Conservation (phyloP, 2,888 invertebrate species). For the Meiosimyza platycephala region DNA sequence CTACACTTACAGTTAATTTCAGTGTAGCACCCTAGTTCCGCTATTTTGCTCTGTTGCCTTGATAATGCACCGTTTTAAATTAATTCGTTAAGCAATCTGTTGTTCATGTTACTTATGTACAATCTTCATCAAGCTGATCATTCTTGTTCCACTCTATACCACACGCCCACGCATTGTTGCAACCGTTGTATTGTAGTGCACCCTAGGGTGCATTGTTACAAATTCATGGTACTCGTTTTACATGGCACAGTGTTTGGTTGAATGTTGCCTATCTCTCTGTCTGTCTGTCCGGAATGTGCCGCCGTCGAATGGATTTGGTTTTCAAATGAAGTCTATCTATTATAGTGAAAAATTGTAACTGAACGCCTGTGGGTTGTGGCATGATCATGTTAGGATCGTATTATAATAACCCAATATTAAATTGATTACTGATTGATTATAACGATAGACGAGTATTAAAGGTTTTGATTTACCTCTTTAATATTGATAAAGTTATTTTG, state of each 20-base stretch:
- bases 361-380: background rate
- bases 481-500: no score
- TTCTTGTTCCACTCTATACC: background rate
- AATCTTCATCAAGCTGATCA: no score
- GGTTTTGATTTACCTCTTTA: no score
- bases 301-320: background rate
- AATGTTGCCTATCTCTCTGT: background rate
- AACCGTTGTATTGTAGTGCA: background rate
- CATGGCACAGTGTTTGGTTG: background rate
- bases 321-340: background rate
- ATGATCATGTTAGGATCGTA: background rate
- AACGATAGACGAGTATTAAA: background rate
- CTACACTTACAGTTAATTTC: no score
- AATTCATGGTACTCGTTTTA: background rate
- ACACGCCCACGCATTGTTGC: conserved; percentile 19
- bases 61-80: background rate
- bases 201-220: conserved; percentile 14
- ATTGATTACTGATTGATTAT: conserved; percentile 25
- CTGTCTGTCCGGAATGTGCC: background rate
- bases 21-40: no score
- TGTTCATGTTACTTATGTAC: no score
- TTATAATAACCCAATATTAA: background rate
- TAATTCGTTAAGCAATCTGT: conserved; percentile 10
- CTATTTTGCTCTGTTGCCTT: background rate
- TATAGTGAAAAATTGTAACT: background rate